Evolutionary conservation across 2,113 vertebrate genomes (phyloP).

Genomic region (Daboia siamensis): DNA sequence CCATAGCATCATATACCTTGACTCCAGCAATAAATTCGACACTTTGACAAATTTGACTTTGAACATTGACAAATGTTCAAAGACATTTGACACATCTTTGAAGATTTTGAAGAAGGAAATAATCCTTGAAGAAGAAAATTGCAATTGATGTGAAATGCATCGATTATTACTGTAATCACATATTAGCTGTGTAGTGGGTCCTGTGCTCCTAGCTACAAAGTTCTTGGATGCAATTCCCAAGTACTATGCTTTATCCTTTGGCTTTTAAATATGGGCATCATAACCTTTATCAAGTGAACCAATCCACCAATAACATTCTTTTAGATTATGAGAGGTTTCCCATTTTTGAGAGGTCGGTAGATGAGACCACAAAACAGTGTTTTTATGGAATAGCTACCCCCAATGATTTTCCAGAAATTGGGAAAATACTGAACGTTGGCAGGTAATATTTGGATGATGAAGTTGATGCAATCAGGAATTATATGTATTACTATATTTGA

Average conservation of each 20-base stretch:
- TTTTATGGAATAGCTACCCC: not conserved
- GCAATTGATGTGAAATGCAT: not conserved
- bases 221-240: not conserved
- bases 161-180: not conserved
- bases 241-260: not conserved
- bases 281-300: not conserved
- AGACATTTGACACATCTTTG: not conserved
- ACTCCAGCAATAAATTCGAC: not conserved
- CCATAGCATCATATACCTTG: not conserved
- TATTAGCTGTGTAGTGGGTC: not conserved
- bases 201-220: not conserved
- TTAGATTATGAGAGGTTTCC: not conserved
- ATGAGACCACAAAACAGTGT: not conserved
- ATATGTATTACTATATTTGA: not conserved
- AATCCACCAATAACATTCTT: not conserved
- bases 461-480: not conserved
- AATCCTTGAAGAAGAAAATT: not conserved
- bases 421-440: not conserved
- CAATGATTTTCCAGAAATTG: not conserved
- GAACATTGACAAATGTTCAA: not conserved
- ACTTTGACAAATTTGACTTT: not conserved
- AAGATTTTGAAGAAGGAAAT: not conserved
- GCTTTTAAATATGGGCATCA: not conserved
- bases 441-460: not conserved
- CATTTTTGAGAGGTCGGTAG: not conserved